Base-by-base conservation (phyloP, 2,113 vertebrate species). In the Ibidorhyncha struthersii region DNA sequence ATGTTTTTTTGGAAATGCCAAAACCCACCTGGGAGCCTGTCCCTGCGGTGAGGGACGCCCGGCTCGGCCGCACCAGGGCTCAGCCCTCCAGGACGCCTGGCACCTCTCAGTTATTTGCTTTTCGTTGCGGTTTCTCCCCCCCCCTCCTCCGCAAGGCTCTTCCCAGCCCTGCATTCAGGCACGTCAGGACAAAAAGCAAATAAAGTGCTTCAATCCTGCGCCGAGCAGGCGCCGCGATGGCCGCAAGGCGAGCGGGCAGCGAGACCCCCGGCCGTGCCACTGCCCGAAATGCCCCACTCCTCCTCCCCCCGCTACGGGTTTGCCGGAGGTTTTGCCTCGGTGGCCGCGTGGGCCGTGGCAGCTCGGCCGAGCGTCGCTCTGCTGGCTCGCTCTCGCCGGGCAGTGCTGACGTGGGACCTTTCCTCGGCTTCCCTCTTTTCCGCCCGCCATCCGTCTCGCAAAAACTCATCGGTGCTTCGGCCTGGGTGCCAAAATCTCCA, bases 381-480 rank as follows among this genome's bases (percentile, higher is more conserved):
- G 43, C 36, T 0, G 10, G 20, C 26, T 70, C 29, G 32, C 34
- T 52, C 56, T 3, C 7, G 0, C 47, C 0, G 2, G 52, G 78
- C 73, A 14, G 34, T 2, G 25, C 69, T 32, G 40, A 3, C 0
- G 4, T 67, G 53, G 69, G 69, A 73, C 0, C 12, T 55, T 49
- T 52, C 71, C 49, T 22, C 12, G 1, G 58, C 26, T 93, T 34
- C 62, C n/a, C 52, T 38, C 58, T 47, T 80, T n/a, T 5, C 81
- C 50, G 2, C n/a, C 61, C 82, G 34, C 52, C 14, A 6, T 12
- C 72, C 19, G 1, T 6, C 56, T 36, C 14, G 36, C 77, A 41
- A 34, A 59, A 56, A 26, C 8, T 49, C 9, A 4, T 3, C 1
- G 0, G 5, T 2, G 8, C 32, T 34, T 34, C 21, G 3, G 5